Evolutionary conservation across 2,113 vertebrate genomes (phyloP).

Genomic region (Australoheros scitulus): DNA sequence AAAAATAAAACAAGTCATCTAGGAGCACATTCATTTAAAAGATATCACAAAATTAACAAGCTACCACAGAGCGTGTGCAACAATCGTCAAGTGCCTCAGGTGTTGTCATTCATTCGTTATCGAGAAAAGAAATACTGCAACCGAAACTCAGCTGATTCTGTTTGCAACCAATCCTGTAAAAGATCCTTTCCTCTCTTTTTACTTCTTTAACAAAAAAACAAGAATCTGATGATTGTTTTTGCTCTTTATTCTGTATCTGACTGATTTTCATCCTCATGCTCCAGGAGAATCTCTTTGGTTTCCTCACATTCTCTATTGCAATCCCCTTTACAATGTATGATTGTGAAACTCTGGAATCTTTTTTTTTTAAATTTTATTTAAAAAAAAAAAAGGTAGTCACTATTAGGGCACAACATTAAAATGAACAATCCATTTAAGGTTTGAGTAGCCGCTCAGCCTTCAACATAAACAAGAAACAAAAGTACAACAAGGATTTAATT

Average conservation of each 20-base stretch:
- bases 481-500: slow-evolving; percentile 45
- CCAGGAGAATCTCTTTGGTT: slow-evolving; percentile 61
- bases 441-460: slow-evolving; percentile 14
- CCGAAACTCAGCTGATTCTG: slow-evolving; percentile 19
- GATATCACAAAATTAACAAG: slow-evolving; percentile 25
- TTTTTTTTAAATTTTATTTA: background rate
- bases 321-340: slow-evolving; percentile 19
- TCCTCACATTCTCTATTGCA: slow-evolving; percentile 43
- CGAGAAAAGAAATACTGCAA: slow-evolving; percentile 37
- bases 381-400: slow-evolving; percentile 49
- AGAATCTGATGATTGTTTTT: slow-evolving; percentile 2
- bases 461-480: slow-evolving; percentile 35
- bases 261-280: slow-evolving; percentile 34
- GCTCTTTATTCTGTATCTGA: slow-evolving; percentile 5
- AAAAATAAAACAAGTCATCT: slow-evolving; percentile 27
- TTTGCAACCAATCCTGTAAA: slow-evolving; percentile 21
- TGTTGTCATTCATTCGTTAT: slow-evolving; percentile 45
- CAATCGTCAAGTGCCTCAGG: slow-evolving; percentile 57
- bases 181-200: slow-evolving; percentile 28
- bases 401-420: slow-evolving; percentile 33
- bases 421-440: slow-evolving; percentile 32
- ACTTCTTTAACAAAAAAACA: slow-evolving; percentile 39
- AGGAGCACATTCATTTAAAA: slow-evolving; percentile 51
- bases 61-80: slow-evolving; percentile 58
- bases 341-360: slow-evolving; percentile 7